Percentiles rank a stretch among this genome's conserved stretches.
phyloP scores from a whole-genome alignment of 2,888 invertebrate genomes.

The Scaptomyza caliginosa region DNA sequence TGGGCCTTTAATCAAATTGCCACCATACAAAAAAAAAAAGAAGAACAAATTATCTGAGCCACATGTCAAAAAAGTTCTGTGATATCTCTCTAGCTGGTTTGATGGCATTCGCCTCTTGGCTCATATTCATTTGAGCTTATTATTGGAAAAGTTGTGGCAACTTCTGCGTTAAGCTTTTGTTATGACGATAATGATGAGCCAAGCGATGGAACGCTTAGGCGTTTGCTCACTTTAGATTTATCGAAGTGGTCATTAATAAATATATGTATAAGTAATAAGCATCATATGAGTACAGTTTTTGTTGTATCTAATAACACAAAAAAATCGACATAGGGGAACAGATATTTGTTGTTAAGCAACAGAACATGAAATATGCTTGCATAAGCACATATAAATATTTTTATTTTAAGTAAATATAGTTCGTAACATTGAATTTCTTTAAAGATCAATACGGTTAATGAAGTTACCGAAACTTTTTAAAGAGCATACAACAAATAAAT shows the following conservation, averaged over 20 bases:
- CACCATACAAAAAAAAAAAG: slow-evolving; percentile 32
- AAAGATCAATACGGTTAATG: too few relatives aligned
- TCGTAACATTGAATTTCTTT: neutral
- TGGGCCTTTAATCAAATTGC: slow-evolving; percentile 61
- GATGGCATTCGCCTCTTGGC: slow-evolving; percentile 26
- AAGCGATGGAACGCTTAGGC: slow-evolving; percentile 36
- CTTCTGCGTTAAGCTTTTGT: slow-evolving; percentile 72
- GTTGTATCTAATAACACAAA: slow-evolving; percentile 41
- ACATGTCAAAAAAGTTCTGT: slow-evolving; percentile 57
- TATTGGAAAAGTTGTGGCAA: slow-evolving; percentile 76
- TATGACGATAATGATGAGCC: slow-evolving; percentile 65
- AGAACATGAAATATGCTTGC: slow-evolving; percentile 7
- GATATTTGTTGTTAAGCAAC: neutral
- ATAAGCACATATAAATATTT: too few relatives aligned
- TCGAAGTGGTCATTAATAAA: slow-evolving; percentile 73
- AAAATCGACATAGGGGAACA: neutral
- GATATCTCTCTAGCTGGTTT: slow-evolving; percentile 44
- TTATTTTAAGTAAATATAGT: neutral
- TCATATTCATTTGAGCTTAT: slow-evolving; percentile 76
- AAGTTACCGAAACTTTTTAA: neutral
- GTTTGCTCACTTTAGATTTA: slow-evolving; percentile 56
- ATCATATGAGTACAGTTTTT: slow-evolving; percentile 33
- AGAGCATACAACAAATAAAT: slow-evolving; percentile 16
- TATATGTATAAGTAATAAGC: slow-evolving; percentile 49
- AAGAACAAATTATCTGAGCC: slow-evolving; percentile 62